These are phyloP conservation scores for Zootermopsis nevadensis DNA, from an alignment of 2,888 invertebrate genomes.

Conservation along the genomic window DNA sequence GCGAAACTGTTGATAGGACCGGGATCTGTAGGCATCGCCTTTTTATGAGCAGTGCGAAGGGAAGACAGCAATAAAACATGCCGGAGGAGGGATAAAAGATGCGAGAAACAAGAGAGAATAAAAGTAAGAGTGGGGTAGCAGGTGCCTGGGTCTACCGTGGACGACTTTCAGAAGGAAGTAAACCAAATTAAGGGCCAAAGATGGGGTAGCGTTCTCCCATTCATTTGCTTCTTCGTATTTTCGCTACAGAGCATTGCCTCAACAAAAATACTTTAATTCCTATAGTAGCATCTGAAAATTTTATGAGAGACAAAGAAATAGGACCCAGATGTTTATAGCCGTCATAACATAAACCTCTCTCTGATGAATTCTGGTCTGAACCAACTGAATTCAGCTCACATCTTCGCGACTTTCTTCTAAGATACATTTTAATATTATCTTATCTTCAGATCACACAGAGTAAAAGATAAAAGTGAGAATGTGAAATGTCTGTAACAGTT, in stretches of 20 bases:
- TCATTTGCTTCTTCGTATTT: neutral
- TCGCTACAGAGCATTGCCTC: neutral
- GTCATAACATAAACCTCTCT: no score
- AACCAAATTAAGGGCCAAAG: neutral
- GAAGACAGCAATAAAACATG: constrained; percentile 8
- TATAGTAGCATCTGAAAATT: no score
- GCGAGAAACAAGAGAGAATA: neutral
- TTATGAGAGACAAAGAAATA: no score
- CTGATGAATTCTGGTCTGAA: no score
- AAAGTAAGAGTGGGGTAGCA: neutral
- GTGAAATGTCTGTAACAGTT: no score
- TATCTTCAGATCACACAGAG: no score
- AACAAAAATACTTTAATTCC: neutral
- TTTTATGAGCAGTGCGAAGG: constrained; percentile 2
- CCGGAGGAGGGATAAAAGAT: neutral
- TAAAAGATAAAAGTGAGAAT: no score
- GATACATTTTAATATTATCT: no score
- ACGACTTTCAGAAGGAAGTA: neutral
- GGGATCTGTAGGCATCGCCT: neutral
- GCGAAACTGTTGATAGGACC: neutral
- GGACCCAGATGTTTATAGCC: no score
- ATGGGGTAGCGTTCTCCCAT: neutral
- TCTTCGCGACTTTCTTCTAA: no score
- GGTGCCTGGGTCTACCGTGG: neutral
- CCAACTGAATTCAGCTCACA: no score